phyloP scores from a whole-genome alignment of 2,888 invertebrate species.

The Agapetus fuscipes region DNA sequence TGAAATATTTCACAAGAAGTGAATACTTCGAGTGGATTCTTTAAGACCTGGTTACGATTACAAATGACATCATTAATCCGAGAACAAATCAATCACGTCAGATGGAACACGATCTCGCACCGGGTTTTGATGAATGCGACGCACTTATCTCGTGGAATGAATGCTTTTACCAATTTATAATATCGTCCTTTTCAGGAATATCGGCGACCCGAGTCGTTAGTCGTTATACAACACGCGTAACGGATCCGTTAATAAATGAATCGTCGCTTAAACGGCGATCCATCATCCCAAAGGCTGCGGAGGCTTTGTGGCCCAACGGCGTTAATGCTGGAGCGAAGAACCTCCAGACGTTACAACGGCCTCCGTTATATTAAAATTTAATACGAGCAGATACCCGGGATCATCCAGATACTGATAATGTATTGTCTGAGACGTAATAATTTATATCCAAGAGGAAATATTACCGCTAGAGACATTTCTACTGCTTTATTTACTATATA shows the following conservation, averaged over 20 bases:
- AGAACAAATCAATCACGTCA: conserved; percentile 10
- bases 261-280: conserved; percentile 19
- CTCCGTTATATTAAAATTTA: too few relatives aligned
- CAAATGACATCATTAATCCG: neutral
- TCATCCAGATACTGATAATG: too few relatives aligned
- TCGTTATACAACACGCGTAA: conserved; percentile 11
- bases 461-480: too few relatives aligned
- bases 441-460: too few relatives aligned
- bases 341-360: too few relatives aligned
- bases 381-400: too few relatives aligned
- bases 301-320: conserved; percentile 7
- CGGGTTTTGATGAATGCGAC: conserved; percentile 12
- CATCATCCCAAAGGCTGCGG: conserved; percentile 13
- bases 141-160: conserved; percentile 12
- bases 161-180: conserved; percentile 13
- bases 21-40: too few relatives aligned
- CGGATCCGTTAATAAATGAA: conserved; percentile 20
- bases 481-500: too few relatives aligned
- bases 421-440: too few relatives aligned
- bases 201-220: conserved; percentile 10
- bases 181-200: conserved; percentile 9
- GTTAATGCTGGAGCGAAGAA: too few relatives aligned
- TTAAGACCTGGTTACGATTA: neutral
- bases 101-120: conserved; percentile 5
- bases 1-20: too few relatives aligned